Percentiles rank a stretch among this genome's conserved stretches.
Conservation (phyloP, 2,888 invertebrate genomes). For the Idaea biselata region DNA sequence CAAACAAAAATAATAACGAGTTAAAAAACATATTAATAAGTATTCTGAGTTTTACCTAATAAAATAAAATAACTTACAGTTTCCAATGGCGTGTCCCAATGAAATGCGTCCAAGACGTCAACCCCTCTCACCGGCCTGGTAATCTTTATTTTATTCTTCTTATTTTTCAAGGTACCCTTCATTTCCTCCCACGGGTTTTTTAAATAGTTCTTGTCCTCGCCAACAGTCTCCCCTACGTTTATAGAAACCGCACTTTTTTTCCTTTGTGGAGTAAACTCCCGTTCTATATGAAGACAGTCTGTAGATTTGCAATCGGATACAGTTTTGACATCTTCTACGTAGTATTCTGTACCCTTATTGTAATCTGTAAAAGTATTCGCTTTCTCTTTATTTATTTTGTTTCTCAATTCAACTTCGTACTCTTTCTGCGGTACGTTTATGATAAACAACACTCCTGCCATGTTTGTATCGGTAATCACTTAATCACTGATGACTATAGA, state of each 20-base stretch:
- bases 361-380: slow-evolving; percentile 29
- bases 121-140: slow-evolving; percentile 43
- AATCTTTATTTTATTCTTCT: slow-evolving; percentile 51
- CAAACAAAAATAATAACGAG: too few relatives aligned
- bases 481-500: background rate
- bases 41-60: too few relatives aligned
- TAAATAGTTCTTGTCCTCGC: slow-evolving; percentile 29
- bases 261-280: slow-evolving; percentile 34
- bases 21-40: too few relatives aligned
- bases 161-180: slow-evolving; percentile 46
- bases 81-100: slow-evolving; percentile 58
- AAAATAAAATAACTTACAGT: slow-evolving; percentile 41
- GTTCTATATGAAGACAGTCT: slow-evolving; percentile 36
- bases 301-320: slow-evolving; percentile 46
- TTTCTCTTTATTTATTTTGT: slow-evolving; percentile 31
- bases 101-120: slow-evolving; percentile 50
- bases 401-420: slow-evolving; percentile 61
- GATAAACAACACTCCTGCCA: slow-evolving; percentile 81
- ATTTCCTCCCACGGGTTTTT: slow-evolving; percentile 51
- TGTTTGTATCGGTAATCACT: slow-evolving; percentile 35
- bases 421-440: slow-evolving; percentile 79
- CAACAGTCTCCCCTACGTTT: slow-evolving; percentile 30
- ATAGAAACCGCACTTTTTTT: slow-evolving; percentile 40
- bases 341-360: slow-evolving; percentile 29
- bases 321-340: slow-evolving; percentile 7